Evolutionary conservation across 2,797 vertebrate genomes (phyloP), one percentile per base, ranked within the genome.

Genomic region (Lepus townsendii): DNA sequence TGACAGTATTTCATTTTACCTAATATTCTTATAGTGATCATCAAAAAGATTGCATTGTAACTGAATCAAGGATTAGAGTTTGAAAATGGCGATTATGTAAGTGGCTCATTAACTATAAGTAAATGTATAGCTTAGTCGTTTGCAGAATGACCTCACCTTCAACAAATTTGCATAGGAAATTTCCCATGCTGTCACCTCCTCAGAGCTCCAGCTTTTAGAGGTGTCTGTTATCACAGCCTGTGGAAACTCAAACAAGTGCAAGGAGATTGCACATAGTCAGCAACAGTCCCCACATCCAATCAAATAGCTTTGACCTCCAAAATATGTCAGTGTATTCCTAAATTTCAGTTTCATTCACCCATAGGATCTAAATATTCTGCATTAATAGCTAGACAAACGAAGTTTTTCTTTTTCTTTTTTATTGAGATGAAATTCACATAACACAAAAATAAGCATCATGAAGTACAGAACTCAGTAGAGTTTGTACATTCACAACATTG

Each of bases 121-220:
- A 90, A 89, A 80, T 65, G 22, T 4, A 7, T 9, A 24, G n/a
- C 79, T 93, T 72, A 83, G 76, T 95, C 77, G 60, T 60, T 87
- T 57, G 11, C 79, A 57, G 11, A 16, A 80, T 80, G 47, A 32
- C 42, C 60, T 97, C 66, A 92, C 42, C 27, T 60, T 69, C 57
- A 90, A 47, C 11, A 77, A 92, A 68, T 72, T 79, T 66, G 68
- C 47, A 27, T 9, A 80, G 76, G 50, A 85, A 69, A 26, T 72
- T 84, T 72, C 63, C 38, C 35, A 19, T 93, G 32, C 35, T 77
- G 0, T 66, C 50, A 68, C 57, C 90, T 75, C 68, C 50, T 50
- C 62, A 38, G 78, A 79, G 14, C 79, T 42, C 30, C 50, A 63
- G 30, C 16, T 71, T 88, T 63, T 66, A 54, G 73, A 26, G 35